Evolutionary conservation across 2,888 invertebrate species (phyloP), one percentile per base, ranked within the genome.

Genomic region (Aethes cnicana): DNA sequence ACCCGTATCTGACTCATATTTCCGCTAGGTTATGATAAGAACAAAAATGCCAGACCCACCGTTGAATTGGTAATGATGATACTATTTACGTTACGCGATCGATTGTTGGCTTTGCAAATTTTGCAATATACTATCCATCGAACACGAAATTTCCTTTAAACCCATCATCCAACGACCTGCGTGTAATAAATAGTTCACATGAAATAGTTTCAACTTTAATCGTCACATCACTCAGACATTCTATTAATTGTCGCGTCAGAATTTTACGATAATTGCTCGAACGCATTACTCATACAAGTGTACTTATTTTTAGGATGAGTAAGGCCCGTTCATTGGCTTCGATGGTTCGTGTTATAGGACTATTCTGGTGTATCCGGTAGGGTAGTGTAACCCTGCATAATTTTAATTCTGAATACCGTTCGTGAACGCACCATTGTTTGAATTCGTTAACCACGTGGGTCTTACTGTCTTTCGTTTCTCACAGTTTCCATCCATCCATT

Each of bases 341-440:
- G 37, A 46, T 44, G 52, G 32, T 39, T 44, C 44, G 18, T 48
- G 47, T 35, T 39, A 23, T 37, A 42, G 32, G 28, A 46, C 52
- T 52, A 52, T 52, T 52, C 36, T 33, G 20, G 52, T 39, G 46
- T 21, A 46, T 52, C 52, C 52, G 52, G 50, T 39, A 16, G 39
- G 30, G 43, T 37, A 32, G 36, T 44, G 41, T 26, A 33, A 39
- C 23, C 12, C 30, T 9, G 17, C 30, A 17, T 43, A 43, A 43
- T 44, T 23, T 35, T 4, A 12, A 36, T 20, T 25, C 9, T 32
- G n/a, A n/a, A n/a, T n/a, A n/a, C 16, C 39, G 21, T 12, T 37
- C 14, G 14, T 39, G 39, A 43, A 36, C 37, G 50, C 43, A 44
- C 36, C 18, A 36, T 30, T 37, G 36, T 50, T 17, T 36, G 16